Conservation (phyloP, 2,113 vertebrate genomes). For the Pachypanchax playfairii region DNA sequence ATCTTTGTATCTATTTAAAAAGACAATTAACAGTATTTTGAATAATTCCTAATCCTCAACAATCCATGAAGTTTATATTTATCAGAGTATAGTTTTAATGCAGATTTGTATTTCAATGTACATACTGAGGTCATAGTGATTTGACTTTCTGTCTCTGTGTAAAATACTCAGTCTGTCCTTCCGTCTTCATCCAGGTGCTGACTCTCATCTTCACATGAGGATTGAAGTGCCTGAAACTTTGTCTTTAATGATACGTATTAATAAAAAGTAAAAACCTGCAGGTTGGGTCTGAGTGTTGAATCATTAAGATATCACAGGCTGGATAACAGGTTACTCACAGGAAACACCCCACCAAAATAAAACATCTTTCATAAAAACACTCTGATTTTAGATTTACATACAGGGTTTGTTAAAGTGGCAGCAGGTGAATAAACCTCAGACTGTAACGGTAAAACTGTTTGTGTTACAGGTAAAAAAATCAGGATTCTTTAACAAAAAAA, state of each 20-base stretch:
- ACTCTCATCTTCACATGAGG: slow-evolving; percentile 54
- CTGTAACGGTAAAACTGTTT: no score
- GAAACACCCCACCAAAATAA: no score
- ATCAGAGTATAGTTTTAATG: slow-evolving; percentile 85
- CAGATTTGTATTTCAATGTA: slow-evolving; percentile 80
- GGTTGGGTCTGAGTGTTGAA: not conserved
- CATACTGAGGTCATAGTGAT: slow-evolving; percentile 69
- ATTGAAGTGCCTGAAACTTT: slow-evolving; percentile 91
- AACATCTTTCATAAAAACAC: no score
- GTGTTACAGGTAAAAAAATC: no score
- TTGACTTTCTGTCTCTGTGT: slow-evolving; percentile 45
- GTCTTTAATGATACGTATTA: slow-evolving; percentile 88
- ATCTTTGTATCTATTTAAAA: slow-evolving; percentile 87
- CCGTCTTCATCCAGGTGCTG: slow-evolving; percentile 52
- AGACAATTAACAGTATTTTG: slow-evolving; percentile 87
- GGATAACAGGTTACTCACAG: no score
- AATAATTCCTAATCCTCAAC: slow-evolving; percentile 85
- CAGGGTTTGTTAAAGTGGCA: no score
- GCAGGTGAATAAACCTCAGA: no score
- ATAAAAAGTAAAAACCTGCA: slow-evolving; percentile 78
- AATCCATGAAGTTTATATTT: slow-evolving; percentile 84
- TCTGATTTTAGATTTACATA: no score
- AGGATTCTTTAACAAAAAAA: no score
- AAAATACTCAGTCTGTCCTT: slow-evolving; percentile 42
- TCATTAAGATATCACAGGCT: no score